Base-by-base conservation (phyloP, 2,888 invertebrate genomes). In the Desoria tigrina region DNA sequence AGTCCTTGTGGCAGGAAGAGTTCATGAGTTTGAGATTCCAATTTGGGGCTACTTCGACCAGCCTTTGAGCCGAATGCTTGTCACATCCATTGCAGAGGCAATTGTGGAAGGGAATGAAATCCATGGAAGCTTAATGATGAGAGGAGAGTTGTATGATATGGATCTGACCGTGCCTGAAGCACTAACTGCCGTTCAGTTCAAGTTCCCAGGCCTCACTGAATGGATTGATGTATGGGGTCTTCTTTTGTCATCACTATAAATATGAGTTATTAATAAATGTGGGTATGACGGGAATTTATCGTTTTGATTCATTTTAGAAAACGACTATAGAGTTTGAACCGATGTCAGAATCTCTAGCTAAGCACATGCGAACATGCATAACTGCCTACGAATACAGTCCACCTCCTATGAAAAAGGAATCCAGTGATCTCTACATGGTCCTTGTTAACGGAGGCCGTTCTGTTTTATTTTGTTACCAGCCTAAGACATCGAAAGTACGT, bases 71-170 rank as follows among this genome's bases (percentile, higher is more conserved):
- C 42, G 74, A 61, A 64, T 74, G 64, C 59, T 75, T 9, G 75
- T 75, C 7, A 67, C 74, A 0, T 70, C 72, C 1, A 23, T 75
- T 24, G 75, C 75, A 11, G 75, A 75, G 53, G 66, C 73, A 24
- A 75, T 75, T 23, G 64, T 75, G 18, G 75, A 75, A 57, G 75
- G 75, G n/a, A 75, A 75, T 56, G 73, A 74, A 54, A 73, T 75
- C 16, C 71, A 75, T 54, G 74, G 74, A 37, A 61, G 57, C 9
- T 61, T 74, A 14, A 68, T 65, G 57, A 23, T 63, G n/a, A 53
- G 56, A 14, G 70, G 72, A 37, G 67, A 70, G 53, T 50, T 75
- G 11, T 50, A 59, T 39, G 65, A 70, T 61, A 26, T 68, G 53
- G 73, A 73, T 66, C 56, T 75, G 63, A 73, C 71, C 50, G 71